phyloP scores from a whole-genome alignment of 1,140 invertebrate species.

The Listronotus oregonensis region DNA sequence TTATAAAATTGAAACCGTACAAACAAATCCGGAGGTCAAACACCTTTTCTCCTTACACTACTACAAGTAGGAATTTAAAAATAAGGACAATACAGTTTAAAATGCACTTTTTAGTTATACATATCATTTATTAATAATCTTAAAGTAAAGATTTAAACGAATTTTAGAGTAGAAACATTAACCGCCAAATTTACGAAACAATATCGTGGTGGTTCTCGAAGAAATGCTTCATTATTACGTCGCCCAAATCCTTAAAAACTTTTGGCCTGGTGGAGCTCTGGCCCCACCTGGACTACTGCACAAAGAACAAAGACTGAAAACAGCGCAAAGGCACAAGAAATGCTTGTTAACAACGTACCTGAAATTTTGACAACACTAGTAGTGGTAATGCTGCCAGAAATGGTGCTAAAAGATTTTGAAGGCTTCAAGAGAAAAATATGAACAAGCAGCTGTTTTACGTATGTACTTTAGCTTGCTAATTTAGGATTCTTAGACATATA shows the following conservation, averaged over 20 bases:
- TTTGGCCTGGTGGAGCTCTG: slow-evolving; percentile 84
- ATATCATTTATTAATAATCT: too few species aligned
- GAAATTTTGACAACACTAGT: slow-evolving; percentile 82
- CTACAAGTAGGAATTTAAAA: too few species aligned
- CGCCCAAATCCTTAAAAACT: slow-evolving; percentile 79
- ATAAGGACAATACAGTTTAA: too few species aligned
- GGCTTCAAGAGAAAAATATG: slow-evolving; percentile 82
- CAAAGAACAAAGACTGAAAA: slow-evolving; percentile 73
- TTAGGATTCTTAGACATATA: too few species aligned
- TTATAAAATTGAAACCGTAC: too few species aligned
- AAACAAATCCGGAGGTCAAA: too few species aligned
- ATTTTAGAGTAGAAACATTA: slow-evolving; percentile 78
- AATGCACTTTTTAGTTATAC: too few species aligned
- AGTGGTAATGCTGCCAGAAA: slow-evolving; percentile 79
- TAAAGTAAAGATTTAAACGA: too few species aligned
- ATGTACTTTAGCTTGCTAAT: slow-evolving; percentile 61
- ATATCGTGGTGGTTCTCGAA: slow-evolving; percentile 87
- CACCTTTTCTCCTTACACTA: too few species aligned
- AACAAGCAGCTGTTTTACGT: slow-evolving; percentile 94
- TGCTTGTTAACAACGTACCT: slow-evolving; percentile 74
- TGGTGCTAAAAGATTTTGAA: slow-evolving; percentile 88
- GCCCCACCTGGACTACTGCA: slow-evolving; percentile 61
- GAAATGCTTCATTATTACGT: slow-evolving; percentile 89
- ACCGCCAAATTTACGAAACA: slow-evolving; percentile 87
- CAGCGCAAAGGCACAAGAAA: slow-evolving; percentile 66